Percentiles rank a stretch among this genome's conserved stretches.
These are phyloP conservation scores for Torymus tubicola DNA, from an alignment of 2,888 invertebrate species.

Conservation along the genomic window DNA sequence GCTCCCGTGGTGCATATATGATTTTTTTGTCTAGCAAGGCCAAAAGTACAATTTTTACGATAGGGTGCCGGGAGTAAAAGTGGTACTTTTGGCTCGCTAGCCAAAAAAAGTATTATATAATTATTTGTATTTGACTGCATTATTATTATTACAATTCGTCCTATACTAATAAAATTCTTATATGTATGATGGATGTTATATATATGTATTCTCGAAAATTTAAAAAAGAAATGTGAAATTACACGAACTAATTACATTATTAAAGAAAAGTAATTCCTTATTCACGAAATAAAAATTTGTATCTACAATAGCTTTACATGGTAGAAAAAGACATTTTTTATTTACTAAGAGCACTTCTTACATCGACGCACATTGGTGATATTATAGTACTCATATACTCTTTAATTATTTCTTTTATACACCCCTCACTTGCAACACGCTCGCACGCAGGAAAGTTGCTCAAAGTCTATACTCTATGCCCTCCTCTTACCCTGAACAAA, in stretches of 20 bases:
- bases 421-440: conserved; percentile 26
- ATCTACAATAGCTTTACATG: conserved; percentile 42
- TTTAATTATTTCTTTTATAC: conserved; percentile 57
- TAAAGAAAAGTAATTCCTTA: conserved; percentile 3
- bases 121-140: too few relatives aligned
- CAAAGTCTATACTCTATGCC: conserved; percentile 43
- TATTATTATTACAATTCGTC: too few relatives aligned
- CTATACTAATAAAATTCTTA: too few relatives aligned
- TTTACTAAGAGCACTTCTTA: conserved; percentile 34
- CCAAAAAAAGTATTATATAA: too few relatives aligned
- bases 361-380: conserved; percentile 33
- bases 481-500: conserved; percentile 39
- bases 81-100: too few relatives aligned
- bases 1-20: too few relatives aligned
- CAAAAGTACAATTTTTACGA: too few relatives aligned
- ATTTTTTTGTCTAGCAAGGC: too few relatives aligned
- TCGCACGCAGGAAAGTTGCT: conserved; percentile 44
- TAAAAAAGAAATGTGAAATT: too few relatives aligned
- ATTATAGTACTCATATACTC: conserved; percentile 43
- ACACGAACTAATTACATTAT: neutral
- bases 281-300: conserved; percentile 22
- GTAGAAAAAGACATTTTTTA: conserved; percentile 34
- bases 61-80: too few relatives aligned
- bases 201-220: too few relatives aligned
- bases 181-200: too few relatives aligned